phyloP scores from a whole-genome alignment of 1,140 invertebrate species.

The Drosophila littoralis region DNA sequence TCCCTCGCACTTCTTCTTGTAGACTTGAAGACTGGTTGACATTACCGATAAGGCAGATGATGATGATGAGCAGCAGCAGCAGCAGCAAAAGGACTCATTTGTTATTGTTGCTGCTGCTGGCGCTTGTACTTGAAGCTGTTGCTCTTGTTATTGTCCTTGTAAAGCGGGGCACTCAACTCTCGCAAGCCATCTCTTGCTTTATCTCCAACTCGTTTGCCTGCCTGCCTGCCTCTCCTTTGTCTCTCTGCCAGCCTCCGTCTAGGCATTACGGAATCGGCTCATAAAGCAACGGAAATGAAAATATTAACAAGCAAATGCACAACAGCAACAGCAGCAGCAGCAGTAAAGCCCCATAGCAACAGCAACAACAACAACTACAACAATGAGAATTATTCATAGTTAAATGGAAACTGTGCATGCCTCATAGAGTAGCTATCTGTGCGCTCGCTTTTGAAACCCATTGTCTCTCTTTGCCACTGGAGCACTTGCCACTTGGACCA shows the following conservation, averaged over 20 bases:
- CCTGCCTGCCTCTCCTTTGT: constrained; percentile 18
- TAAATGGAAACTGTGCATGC: constrained; percentile 76
- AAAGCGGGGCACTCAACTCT: constrained; percentile 70
- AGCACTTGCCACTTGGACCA: constrained; percentile 1
- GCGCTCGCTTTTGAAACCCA: constrained; percentile 33
- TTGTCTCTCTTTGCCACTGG: constrained; percentile 37
- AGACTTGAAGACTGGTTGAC: constrained; percentile 53
- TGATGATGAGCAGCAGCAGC: neutral
- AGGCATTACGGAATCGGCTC: constrained; percentile 71
- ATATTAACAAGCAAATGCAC: constrained; percentile 83
- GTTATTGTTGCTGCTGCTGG: constrained; percentile 39
- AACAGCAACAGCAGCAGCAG: constrained; percentile 32
- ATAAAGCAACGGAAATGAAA: constrained; percentile 84
- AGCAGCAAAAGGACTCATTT: constrained; percentile 43
- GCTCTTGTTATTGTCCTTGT: constrained; percentile 72
- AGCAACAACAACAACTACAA: constrained; percentile 31
- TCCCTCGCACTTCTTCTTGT: neutral
- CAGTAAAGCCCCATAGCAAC: constrained; percentile 17
- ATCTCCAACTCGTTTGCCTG: neutral
- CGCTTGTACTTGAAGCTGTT: constrained; percentile 66
- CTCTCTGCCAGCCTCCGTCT: constrained; percentile 26
- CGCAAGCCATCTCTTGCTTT: constrained; percentile 8
- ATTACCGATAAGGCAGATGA: constrained; percentile 64
- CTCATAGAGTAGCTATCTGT: constrained; percentile 66
- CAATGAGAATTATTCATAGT: constrained; percentile 74